Conservation (phyloP, 30 jellyfish, hydroid and myxozoan genomes). For the Hydractinia echinata region DNA sequence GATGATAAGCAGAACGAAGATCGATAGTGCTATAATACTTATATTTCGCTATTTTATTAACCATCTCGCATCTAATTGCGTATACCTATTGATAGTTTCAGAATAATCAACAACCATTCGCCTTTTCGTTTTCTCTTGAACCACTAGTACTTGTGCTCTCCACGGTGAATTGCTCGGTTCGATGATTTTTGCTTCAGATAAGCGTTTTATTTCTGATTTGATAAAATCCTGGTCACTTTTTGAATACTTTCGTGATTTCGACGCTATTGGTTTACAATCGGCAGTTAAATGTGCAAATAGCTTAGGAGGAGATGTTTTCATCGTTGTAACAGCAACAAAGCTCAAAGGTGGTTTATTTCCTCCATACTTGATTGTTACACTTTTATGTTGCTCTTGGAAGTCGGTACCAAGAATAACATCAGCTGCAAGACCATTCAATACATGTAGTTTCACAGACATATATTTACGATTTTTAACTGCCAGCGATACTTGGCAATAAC, state of each 20-base stretch:
- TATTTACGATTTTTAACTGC: too few relatives aligned
- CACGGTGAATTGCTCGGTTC: slow-evolving; percentile 66
- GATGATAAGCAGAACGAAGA: too few relatives aligned
- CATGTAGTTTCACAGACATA: neutral
- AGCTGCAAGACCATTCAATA: neutral
- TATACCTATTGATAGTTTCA: too few relatives aligned
- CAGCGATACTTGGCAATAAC: too few relatives aligned
- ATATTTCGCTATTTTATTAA: too few relatives aligned
- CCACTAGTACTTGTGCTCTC: slow-evolving; percentile 53
- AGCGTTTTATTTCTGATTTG: slow-evolving; percentile 39
- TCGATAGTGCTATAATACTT: too few relatives aligned
- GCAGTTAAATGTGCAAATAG: too few relatives aligned
- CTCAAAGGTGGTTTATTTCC: neutral
- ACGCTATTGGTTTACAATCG: slow-evolving; percentile 53
- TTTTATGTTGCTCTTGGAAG: slow-evolving; percentile 9
- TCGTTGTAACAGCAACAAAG: neutral
- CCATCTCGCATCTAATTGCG: too few relatives aligned
- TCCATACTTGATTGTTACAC: slow-evolving; percentile 5
- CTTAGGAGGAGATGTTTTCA: too few relatives aligned
- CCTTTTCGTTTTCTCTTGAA: too few relatives aligned
- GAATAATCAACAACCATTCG: too few relatives aligned
- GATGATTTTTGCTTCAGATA: slow-evolving; percentile 19
- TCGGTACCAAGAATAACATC: slow-evolving; percentile 4
- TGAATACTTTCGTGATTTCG: slow-evolving; percentile 28
- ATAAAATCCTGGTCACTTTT: slow-evolving; percentile 44